Evolutionary conservation across 2,113 vertebrate species (phyloP).

Genomic region (Macquaria australasica): DNA sequence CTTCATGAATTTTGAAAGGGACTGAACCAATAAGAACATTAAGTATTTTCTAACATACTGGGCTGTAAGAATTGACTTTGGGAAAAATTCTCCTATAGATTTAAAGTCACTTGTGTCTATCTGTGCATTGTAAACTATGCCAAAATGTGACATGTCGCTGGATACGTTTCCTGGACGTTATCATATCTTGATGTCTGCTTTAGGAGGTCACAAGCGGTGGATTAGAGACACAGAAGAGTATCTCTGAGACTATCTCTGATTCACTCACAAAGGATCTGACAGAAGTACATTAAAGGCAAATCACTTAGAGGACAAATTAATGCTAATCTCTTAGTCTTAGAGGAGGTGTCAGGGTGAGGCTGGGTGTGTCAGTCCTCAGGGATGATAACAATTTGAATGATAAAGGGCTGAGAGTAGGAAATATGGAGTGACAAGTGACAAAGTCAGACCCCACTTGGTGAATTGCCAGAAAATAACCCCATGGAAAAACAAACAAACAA

Average conservation of each 20-base stretch:
- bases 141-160: neutral
- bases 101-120: neutral
- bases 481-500: neutral
- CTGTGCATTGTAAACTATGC: neutral
- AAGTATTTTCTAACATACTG: neutral
- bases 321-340: neutral
- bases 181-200: neutral
- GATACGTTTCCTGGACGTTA: neutral
- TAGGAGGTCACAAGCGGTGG: no score
- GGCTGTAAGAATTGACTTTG: neutral
- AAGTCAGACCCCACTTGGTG: neutral
- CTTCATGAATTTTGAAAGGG: neutral
- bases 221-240: no score
- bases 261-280: neutral
- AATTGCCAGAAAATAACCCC: neutral
- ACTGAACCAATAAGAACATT: neutral
- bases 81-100: neutral
- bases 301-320: neutral
- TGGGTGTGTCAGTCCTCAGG: neutral
- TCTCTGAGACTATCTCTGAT: no score
- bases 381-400: neutral
- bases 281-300: neutral
- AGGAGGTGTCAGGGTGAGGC: neutral
- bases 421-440: neutral
- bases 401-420: neutral